These are phyloP conservation scores for Sylvia atricapilla DNA, from an alignment of 2,113 vertebrate species.

Conservation along the genomic window DNA sequence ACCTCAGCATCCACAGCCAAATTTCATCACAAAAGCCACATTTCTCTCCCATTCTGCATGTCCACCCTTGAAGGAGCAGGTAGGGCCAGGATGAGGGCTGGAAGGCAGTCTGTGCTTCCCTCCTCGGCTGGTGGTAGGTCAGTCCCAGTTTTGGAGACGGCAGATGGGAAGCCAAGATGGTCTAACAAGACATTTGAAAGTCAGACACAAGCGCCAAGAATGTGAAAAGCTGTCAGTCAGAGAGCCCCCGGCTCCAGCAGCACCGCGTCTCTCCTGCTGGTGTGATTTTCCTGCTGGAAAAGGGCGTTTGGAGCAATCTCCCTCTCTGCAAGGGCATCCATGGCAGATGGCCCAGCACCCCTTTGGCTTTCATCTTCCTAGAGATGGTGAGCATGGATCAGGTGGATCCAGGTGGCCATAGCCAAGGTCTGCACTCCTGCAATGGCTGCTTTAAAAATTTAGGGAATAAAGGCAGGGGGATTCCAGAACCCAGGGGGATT, in stretches of 20 bases:
- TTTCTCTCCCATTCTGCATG: not conserved
- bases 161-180: conserved; percentile 35
- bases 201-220: not conserved
- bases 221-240: conserved; percentile 24
- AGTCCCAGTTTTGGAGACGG: not conserved
- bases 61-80: not conserved
- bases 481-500: not conserved
- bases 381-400: not conserved
- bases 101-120: not conserved
- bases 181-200: conserved; percentile 8
- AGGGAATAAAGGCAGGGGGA: not conserved
- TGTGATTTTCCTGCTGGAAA: conserved; percentile 7
- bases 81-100: not conserved
- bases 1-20: fast-evolving
- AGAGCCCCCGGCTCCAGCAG: not conserved
- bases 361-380: not conserved
- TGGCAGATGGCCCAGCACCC: not conserved
- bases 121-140: not conserved
- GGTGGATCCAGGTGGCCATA: not conserved
- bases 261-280: not conserved
- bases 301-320: not conserved
- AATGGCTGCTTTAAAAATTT: not conserved
- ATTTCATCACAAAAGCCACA: fast-evolving
- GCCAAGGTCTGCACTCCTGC: not conserved
- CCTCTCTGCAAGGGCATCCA: not conserved